These are phyloP conservation scores for Odiellus spinosus DNA, from an alignment of 2,888 invertebrate species.

Conservation along the genomic window DNA sequence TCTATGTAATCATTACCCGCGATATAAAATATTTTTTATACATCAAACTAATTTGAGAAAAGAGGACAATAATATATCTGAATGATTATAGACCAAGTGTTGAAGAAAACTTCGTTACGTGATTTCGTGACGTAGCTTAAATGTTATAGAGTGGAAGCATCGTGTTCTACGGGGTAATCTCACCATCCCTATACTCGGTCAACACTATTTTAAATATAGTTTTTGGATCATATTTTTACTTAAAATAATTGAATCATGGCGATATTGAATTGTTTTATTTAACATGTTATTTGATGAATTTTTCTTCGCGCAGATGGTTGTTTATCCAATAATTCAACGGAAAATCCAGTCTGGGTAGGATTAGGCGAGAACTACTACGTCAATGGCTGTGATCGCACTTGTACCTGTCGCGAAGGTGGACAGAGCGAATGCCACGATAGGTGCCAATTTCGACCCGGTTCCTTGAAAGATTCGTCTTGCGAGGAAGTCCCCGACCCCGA, in stretches of 20 bases:
- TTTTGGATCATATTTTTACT: too few relatives aligned
- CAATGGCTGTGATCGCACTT: slow-evolving; percentile 52
- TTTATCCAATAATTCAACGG: neutral
- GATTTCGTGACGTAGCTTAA: too few relatives aligned
- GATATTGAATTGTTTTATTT: too few relatives aligned
- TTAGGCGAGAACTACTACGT: slow-evolving; percentile 56
- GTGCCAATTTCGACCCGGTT: slow-evolving; percentile 4
- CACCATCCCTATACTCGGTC: too few relatives aligned
- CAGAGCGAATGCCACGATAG: slow-evolving; percentile 7
- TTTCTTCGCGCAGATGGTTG: slow-evolving; percentile 6
- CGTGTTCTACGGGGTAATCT: too few relatives aligned
- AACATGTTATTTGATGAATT: too few relatives aligned
- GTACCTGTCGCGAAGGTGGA: slow-evolving; percentile 55
- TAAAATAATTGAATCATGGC: too few relatives aligned
- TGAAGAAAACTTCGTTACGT: too few relatives aligned
- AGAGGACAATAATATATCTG: neutral
- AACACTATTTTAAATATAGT: too few relatives aligned
- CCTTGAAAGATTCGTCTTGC: slow-evolving; percentile 7
- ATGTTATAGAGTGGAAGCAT: too few relatives aligned
- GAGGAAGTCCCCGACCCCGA: slow-evolving; percentile 10
- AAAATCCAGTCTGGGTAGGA: slow-evolving; percentile 40
- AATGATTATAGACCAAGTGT: too few relatives aligned
- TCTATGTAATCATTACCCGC: too few relatives aligned
- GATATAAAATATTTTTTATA: neutral
- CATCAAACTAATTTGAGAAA: neutral